Base-by-base conservation (phyloP, 2,113 vertebrate species). In the Siniperca knerii region DNA sequence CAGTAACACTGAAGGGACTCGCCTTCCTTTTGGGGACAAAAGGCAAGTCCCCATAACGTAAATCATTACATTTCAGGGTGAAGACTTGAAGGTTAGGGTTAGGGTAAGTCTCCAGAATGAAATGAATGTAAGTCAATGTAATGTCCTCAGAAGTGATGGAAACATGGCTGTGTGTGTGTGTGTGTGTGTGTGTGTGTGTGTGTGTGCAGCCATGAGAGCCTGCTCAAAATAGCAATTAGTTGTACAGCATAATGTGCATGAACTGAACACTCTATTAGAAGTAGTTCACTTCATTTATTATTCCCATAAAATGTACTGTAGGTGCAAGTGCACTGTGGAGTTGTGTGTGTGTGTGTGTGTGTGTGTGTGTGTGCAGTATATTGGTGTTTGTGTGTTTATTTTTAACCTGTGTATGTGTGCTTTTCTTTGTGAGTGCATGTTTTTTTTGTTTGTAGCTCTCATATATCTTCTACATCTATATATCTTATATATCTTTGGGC, bases 401-500 rank as follows among this genome's bases (percentile, higher is more conserved):
- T 60, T n/a, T 61, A 57, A 81, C 23, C 21, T 48, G 35, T 72
- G 40, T 35, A 3, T 25, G 46, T 52, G 62, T 79, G 50, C 29
- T 20, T 61, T 52, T 46, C 11, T 61, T 55, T 57, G 9, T 83
- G 61, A 69, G 20, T 57, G 21, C 23, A 25, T 61, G 16, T 8
- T 23, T 40, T 85, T 16, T 72, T 5, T 55, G 65, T 70, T 57
- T 72, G 33, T 40, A 5, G 46, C 25, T 7, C 60, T 92, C 82
- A 79, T 6, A 37, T 37, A 6, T 44, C 6, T 40, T 40, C 40
- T 40, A 8, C 40, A 40, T 70, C 52, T 72, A 25, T 40, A 5
- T 40, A 81, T 92, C 55, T 57, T 80, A 80, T 89, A 70, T 42
- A 81, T 92, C 55, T 57, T 0, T 18, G 60, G 16, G 84, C 69